Evolutionary conservation across 2,113 vertebrate genomes (phyloP).

Genomic region (Paramormyrops kingsleyae): DNA sequence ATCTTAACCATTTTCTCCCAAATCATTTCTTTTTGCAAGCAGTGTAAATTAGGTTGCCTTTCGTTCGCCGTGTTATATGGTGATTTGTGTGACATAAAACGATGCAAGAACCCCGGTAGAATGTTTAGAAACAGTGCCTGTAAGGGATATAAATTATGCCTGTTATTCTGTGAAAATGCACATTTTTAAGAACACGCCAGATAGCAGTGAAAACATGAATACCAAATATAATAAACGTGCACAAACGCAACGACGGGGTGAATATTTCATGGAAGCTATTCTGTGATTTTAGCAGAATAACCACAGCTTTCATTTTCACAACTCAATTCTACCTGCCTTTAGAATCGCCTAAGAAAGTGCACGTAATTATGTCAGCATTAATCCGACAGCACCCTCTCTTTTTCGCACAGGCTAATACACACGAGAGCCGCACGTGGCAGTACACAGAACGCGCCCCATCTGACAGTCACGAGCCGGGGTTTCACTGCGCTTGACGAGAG

Average conservation of each 20-base stretch:
- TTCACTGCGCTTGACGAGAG: not conserved
- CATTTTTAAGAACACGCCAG: not conserved
- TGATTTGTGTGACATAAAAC: not conserved
- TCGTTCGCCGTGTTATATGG: not conserved
- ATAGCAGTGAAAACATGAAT: not conserved
- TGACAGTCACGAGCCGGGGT: not conserved
- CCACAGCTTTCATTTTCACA: not conserved
- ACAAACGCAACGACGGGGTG: not conserved
- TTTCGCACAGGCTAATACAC: not conserved
- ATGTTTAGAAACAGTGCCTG: not conserved
- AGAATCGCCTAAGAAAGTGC: not conserved
- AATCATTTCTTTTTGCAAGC: not conserved
- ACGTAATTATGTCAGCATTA: slow-evolving; percentile 3
- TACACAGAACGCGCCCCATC: not conserved
- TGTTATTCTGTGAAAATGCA: not conserved
- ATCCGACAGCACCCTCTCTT: not conserved
- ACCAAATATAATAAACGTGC: not conserved
- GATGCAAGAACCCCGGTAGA: not conserved
- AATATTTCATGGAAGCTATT: not conserved
- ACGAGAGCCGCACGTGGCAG: not conserved
- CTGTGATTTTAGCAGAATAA: not conserved
- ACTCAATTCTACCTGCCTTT: not conserved
- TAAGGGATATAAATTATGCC: slow-evolving; percentile 4
- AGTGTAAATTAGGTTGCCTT: not conserved
- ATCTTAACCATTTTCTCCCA: not conserved